These are phyloP conservation scores for Valencia hispanica DNA, from an alignment of 2,797 vertebrate species.

Conservation along the genomic window DNA sequence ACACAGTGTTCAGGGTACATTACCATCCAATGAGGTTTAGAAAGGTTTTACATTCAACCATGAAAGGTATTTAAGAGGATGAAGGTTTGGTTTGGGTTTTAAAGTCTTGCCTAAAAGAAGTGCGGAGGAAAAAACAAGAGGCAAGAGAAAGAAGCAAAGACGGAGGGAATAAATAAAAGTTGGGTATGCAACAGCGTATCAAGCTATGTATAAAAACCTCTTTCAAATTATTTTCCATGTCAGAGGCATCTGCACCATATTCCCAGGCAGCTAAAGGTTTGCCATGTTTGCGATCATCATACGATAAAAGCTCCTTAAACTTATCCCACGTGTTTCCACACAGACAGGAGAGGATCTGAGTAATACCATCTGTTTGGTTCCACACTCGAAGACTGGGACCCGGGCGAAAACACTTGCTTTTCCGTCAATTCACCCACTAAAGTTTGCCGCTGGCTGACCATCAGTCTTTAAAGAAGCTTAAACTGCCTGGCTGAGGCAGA, in stretches of 20 bases:
- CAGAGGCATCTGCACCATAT: constrained; percentile 33
- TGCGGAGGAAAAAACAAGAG: neutral
- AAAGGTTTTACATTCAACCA: neutral
- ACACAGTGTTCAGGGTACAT: constrained; percentile 27
- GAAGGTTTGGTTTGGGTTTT: neutral
- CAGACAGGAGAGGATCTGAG: constrained; percentile 49
- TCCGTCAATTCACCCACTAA: constrained; percentile 23
- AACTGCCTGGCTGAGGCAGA: constrained; percentile 24
- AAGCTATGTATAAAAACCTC: constrained; percentile 35
- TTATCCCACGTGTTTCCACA: constrained; percentile 62
- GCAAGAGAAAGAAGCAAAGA: neutral
- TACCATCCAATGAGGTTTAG: constrained; percentile 14
- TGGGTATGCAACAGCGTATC: constrained; percentile 31
- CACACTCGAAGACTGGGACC: neutral
- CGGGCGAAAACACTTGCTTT: constrained; percentile 35
- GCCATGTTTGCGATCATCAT: constrained; percentile 66
- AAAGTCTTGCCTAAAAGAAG: neutral
- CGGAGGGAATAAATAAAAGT: constrained; percentile 17
- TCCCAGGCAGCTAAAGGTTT: constrained; percentile 34
- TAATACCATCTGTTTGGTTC: constrained; percentile 75
- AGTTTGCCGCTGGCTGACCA: constrained; percentile 3
- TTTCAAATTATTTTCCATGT: constrained; percentile 20
- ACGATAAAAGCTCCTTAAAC: constrained; percentile 58
- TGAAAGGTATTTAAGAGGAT: neutral
- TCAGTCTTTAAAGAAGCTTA: constrained; percentile 14